Conservation (phyloP, 2,888 invertebrate species). For the Leptura quadrifasciata region DNA sequence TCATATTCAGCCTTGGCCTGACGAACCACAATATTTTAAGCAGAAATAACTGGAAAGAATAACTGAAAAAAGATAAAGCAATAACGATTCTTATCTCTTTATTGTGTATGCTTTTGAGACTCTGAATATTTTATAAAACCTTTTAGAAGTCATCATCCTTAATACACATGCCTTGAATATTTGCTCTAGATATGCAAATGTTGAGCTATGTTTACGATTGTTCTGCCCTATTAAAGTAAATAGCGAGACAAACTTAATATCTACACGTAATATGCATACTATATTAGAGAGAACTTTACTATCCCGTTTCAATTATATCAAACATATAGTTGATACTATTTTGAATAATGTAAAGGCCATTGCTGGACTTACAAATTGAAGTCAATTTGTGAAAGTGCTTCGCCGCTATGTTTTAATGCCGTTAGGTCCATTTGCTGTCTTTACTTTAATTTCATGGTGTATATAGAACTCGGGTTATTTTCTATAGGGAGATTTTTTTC, state of each 20-base stretch:
- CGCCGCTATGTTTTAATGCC: constrained; percentile 10
- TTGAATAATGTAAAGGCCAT: constrained; percentile 10
- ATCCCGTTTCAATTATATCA: background rate
- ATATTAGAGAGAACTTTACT: background rate
- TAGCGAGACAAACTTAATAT: constrained; percentile 5
- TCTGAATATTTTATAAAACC: constrained; percentile 2
- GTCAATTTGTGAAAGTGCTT: constrained; percentile 20
- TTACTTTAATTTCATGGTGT: background rate
- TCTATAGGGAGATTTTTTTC: background rate
- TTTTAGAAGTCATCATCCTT: background rate
- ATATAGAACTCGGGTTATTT: background rate
- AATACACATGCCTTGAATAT: background rate
- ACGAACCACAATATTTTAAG: no score
- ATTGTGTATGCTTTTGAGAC: background rate
- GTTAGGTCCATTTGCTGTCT: background rate
- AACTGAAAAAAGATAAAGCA: background rate
- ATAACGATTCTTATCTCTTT: background rate
- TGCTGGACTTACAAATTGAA: background rate
- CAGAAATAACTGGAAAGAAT: background rate
- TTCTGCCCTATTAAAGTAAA: constrained; percentile 3
- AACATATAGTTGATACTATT: background rate
- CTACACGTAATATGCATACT: background rate
- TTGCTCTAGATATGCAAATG: constrained; percentile 7
- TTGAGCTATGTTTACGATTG: constrained; percentile 7
- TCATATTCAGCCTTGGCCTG: no score